phyloP scores from a whole-genome alignment of 2,113 vertebrate species.

The Megaptera novaeangliae region DNA sequence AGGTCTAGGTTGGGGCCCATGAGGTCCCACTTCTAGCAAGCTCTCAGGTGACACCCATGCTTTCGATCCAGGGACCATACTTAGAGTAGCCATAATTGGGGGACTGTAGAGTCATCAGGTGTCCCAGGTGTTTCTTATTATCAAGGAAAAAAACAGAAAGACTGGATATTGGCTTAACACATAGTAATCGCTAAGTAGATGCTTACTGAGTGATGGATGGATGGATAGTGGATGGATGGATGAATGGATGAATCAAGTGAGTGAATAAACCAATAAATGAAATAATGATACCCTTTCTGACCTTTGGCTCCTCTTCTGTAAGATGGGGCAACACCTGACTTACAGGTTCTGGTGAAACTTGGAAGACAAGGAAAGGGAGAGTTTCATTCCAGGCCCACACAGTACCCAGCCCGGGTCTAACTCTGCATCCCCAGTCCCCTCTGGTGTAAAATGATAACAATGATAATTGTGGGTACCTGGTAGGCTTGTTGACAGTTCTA shows the following conservation, averaged over 20 bases:
- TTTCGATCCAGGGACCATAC: background rate
- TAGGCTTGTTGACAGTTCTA: accelerated
- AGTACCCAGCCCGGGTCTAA: accelerated
- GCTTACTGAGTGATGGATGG: background rate
- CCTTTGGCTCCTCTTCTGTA: background rate
- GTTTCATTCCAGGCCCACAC: background rate
- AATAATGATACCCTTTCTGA: background rate
- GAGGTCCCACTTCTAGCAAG: no score
- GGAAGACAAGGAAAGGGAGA: background rate
- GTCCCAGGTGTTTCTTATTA: background rate
- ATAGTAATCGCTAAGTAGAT: background rate
- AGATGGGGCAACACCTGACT: background rate
- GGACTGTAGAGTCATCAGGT: background rate
- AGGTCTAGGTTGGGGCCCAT: background rate
- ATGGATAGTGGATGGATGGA: background rate
- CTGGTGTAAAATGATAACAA: background rate
- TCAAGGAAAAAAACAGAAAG: background rate
- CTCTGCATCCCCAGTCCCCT: background rate
- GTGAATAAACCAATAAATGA: background rate
- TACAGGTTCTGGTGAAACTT: background rate
- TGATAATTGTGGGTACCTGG: accelerated
- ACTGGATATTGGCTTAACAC: background rate
- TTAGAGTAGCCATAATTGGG: background rate
- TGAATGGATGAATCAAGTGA: background rate
- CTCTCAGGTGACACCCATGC: background rate